phyloP scores from a whole-genome alignment of 2,797 vertebrate genomes.

The Urophycis tenuis region DNA sequence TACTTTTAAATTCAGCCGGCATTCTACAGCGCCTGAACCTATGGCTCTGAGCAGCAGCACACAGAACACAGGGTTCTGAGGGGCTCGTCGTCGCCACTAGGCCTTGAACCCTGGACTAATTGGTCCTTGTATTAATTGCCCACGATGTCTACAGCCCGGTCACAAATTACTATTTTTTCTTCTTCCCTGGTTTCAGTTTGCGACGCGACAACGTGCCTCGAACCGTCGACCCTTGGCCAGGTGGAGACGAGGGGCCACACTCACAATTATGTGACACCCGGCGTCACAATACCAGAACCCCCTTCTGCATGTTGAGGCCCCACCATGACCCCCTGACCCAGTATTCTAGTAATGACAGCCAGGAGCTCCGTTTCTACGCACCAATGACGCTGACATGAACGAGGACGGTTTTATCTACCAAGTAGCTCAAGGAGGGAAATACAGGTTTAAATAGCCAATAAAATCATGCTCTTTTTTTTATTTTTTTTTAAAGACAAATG shows the following conservation, averaged over 20 bases:
- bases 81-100: conserved; percentile 45
- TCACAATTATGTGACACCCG: conserved; percentile 43
- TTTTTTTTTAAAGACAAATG: no score
- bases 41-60: neutral
- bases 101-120: conserved; percentile 15
- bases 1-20: conserved; percentile 47
- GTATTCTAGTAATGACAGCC: conserved; percentile 34
- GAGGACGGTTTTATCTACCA: neutral
- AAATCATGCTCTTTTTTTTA: neutral
- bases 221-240: conserved; percentile 17
- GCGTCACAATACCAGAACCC: conserved; percentile 29
- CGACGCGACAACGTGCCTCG: conserved; percentile 13
- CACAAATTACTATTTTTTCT: neutral
- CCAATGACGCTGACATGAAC: conserved; percentile 6
- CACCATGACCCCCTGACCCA: conserved; percentile 51
- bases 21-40: conserved; percentile 37
- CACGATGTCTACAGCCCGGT: neutral
- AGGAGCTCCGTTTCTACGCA: conserved; percentile 27
- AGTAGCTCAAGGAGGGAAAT: neutral
- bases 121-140: neutral
- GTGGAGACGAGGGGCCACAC: conserved; percentile 46
- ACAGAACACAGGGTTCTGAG: conserved; percentile 31
- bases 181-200: neutral
- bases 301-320: conserved; percentile 51
- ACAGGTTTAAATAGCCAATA: neutral